Conservation (phyloP, 2,797 vertebrate genomes). For the Xerus rutilus region DNA sequence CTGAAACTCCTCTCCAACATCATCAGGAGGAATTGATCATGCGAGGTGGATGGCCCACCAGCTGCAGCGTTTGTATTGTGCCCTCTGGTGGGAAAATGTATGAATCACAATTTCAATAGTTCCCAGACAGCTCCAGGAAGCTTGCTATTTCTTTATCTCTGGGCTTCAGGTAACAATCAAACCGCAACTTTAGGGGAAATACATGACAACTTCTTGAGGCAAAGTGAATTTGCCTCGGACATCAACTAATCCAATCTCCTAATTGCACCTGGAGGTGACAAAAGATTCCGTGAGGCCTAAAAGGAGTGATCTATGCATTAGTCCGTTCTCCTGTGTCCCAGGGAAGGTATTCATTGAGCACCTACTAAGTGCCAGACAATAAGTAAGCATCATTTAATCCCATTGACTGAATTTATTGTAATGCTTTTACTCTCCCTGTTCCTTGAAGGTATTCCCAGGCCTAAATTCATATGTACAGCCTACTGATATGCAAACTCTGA, state of each 20-base stretch:
- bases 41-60: fast-evolving
- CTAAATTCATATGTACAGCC: background rate
- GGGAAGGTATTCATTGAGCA: constrained; percentile 21
- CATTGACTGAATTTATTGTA: constrained; percentile 3
- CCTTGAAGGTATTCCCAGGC: background rate
- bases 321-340: constrained; percentile 16
- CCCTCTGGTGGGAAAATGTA: constrained; percentile 65
- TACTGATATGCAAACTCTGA: background rate
- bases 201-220: background rate
- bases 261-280: constrained; percentile 16
- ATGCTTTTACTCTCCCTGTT: background rate
- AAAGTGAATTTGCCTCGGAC: background rate
- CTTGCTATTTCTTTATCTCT: constrained; percentile 29
- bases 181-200: background rate
- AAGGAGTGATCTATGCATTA: constrained; percentile 26
- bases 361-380: background rate
- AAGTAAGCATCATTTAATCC: constrained; percentile 2
- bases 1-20: constrained; percentile 23
- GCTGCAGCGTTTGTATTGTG: background rate
- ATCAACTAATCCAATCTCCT: background rate
- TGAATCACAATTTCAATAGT: constrained; percentile 40
- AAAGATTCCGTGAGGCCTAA: constrained; percentile 1
- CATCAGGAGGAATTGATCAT: background rate
- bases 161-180: background rate
- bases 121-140: background rate